phyloP scores from a whole-genome alignment of 1,140 invertebrate genomes.

The Brachionus calyciflorus region DNA sequence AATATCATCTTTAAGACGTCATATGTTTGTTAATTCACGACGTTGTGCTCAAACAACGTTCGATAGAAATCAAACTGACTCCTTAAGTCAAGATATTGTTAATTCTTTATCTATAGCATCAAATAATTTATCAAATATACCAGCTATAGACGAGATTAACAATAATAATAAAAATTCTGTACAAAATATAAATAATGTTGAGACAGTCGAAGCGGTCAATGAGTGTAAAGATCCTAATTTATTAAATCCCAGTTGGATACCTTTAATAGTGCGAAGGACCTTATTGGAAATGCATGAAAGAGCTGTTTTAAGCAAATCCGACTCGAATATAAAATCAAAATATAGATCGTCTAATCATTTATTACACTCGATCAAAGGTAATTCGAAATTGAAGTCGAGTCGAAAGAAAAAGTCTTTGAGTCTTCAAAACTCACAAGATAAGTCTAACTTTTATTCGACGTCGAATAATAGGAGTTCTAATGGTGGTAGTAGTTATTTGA shows the following conservation, averaged over 20 bases:
- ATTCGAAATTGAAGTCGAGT: background rate
- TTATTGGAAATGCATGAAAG: constrained; percentile 42
- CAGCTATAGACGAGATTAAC: background rate
- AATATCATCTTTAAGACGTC: constrained; percentile 26
- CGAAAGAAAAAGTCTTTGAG: constrained; percentile 36
- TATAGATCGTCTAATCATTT: constrained; percentile 30
- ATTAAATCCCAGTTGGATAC: constrained; percentile 44
- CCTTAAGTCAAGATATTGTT: background rate
- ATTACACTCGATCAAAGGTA: constrained; percentile 3
- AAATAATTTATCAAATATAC: background rate
- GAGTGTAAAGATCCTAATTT: constrained; percentile 32
- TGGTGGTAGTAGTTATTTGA: constrained; percentile 36
- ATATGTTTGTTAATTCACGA: constrained; percentile 44
- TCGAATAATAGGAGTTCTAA: background rate
- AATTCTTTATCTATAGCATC: constrained; percentile 39
- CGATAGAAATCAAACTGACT: background rate
- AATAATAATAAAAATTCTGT: background rate
- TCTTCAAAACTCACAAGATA: constrained; percentile 44
- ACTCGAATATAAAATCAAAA: constrained; percentile 40
- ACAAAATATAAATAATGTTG: background rate
- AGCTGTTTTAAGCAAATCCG: constrained; percentile 28
- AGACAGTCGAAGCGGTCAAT: background rate
- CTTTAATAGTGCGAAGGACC: background rate
- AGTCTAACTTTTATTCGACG: background rate
- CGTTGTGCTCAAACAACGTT: constrained; percentile 26